Percentiles rank a stretch among this genome's conserved stretches.
Evolutionary conservation across 1,140 invertebrate genomes (phyloP).

Genomic region (Triops cancriformis): DNA sequence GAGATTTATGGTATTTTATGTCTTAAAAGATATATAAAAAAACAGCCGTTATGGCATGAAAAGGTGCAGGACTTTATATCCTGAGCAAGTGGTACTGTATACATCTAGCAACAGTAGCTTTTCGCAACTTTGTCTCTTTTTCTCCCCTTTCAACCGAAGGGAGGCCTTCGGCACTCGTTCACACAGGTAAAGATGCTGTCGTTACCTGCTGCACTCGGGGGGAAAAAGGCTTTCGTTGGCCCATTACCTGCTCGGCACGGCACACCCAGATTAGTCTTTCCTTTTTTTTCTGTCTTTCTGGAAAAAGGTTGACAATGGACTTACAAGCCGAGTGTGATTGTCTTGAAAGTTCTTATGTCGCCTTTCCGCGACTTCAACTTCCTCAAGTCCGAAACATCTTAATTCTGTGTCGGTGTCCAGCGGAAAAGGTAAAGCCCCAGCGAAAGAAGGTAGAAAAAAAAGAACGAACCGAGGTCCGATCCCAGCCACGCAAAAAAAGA

Average conservation of each 20-base stretch:
- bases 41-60: not conserved
- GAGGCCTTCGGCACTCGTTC: not conserved
- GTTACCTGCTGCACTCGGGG: not conserved
- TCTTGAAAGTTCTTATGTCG: slow-evolving; percentile 10
- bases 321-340: not conserved
- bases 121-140: not conserved
- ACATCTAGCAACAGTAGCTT: not conserved
- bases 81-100: not conserved
- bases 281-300: not conserved
- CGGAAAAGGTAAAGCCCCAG: not conserved
- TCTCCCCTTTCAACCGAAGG: not conserved
- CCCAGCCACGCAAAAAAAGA: not conserved
- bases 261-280: slow-evolving; percentile 5
- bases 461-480: not conserved
- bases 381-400: not conserved
- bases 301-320: not conserved
- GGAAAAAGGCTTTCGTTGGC: not conserved
- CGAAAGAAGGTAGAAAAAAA: not conserved
- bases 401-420: not conserved
- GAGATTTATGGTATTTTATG: not conserved
- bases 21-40: slow-evolving; percentile 6
- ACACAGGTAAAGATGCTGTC: not conserved
- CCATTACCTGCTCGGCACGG: not conserved
- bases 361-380: not conserved
- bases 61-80: not conserved